Base-by-base conservation (phyloP, 2,888 invertebrate genomes). In the Acleris sparsana region DNA sequence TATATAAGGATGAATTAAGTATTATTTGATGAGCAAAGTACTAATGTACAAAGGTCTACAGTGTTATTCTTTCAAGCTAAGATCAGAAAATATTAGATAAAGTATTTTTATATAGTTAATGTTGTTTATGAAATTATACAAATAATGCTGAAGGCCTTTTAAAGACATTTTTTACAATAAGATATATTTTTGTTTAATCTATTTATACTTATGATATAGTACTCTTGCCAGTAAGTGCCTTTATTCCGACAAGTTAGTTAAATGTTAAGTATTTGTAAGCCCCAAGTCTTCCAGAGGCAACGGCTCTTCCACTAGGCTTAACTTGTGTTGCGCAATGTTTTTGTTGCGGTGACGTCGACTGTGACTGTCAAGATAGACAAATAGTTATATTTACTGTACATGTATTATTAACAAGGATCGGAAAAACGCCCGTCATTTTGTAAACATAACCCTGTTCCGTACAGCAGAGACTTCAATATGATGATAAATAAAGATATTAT, bases 161-260 rank as follows among this genome's bases (percentile, higher is more conserved):
- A 56, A 44, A 18, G 0, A 22, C 22, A 20, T 44, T 56, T 56
- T 22, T 25, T 57, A 17, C 18, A 17, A 48, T 17, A 48, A 29
- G 17, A 9, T 18, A 51, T 18, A 18, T 17, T 51, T 51, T 18
- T 4, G 11, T 22, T 46, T 46, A 58, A 18, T 60, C 22, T 60
- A 64, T 60, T 64, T 60, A 64, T 55, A 53, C 9, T 18, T 60
- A 20, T 43, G 43, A 46, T 7, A 9, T 22, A 29, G 17, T 51
- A 61, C 20, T 80, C 82, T 84, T 84, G 84, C 84, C 84, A 82
- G 73, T 77, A 76, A 77, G 82, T 82, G 83, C 81, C 82, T 82
- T 78, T 67, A 64, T 70, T 64, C 48, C 9, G 53, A 9, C 9
- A 49, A 56, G 44, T 33, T 56, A 56, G 44, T 9, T 63, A 16